These are phyloP conservation scores for Trogon melanurus DNA, from an alignment of 2,113 vertebrate genomes.

Conservation along the genomic window DNA sequence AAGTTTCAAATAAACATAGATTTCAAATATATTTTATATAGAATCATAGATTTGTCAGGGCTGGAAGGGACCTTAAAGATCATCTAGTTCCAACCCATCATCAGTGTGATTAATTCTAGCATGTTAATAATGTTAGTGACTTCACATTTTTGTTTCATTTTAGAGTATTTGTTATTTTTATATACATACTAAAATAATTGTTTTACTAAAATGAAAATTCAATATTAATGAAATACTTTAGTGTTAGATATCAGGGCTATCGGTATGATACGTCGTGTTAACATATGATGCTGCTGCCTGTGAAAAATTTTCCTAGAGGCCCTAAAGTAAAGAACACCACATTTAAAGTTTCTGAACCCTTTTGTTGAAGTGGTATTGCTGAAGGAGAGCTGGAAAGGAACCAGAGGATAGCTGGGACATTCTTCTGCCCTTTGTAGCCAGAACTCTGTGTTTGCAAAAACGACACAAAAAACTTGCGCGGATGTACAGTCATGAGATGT, in stretches of 20 bases:
- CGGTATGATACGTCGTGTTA: background rate
- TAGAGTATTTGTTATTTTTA: background rate
- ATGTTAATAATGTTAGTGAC: background rate
- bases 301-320: background rate
- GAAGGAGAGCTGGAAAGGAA: background rate
- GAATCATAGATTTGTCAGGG: too few relatives aligned
- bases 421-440: background rate
- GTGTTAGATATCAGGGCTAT: background rate
- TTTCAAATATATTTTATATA: background rate
- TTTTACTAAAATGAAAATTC: background rate
- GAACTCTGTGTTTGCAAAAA: background rate
- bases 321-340: background rate
- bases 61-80: too few relatives aligned
- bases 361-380: background rate
- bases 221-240: background rate
- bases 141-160: background rate
- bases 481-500: background rate
- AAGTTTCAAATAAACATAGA: background rate
- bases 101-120: background rate
- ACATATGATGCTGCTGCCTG: background rate
- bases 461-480: background rate
- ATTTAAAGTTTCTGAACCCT: background rate
- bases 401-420: background rate
- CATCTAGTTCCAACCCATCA: too few relatives aligned
- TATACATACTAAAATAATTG: background rate